Conservation (phyloP, 2,797 vertebrate genomes). For the Lepilemur septentrionalis region DNA sequence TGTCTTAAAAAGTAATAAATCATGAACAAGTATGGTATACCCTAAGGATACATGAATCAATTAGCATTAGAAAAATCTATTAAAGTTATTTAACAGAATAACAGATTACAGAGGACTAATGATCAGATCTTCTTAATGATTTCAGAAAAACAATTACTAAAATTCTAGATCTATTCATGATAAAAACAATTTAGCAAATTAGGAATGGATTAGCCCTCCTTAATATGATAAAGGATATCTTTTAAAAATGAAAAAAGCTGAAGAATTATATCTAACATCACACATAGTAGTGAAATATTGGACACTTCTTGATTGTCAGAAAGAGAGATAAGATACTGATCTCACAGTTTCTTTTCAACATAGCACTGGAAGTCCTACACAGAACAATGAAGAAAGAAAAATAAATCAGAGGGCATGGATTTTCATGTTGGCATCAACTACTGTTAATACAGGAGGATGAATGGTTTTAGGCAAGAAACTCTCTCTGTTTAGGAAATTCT, state of each 20-base stretch:
- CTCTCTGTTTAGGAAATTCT: not conserved
- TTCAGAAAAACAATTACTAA: conserved; percentile 51
- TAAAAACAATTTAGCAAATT: not conserved
- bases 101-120: not conserved
- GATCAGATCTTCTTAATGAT: conserved; percentile 24
- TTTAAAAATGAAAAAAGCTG: not conserved
- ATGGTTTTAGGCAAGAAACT: not conserved
- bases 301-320: not conserved
- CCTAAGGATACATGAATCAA: not conserved
- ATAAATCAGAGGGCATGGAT: not conserved
- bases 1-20: not conserved
- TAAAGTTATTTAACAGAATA: conserved; percentile 12
- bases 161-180: not conserved
- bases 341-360: conserved; percentile 1
- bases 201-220: not conserved
- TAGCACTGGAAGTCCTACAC: not conserved
- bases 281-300: not conserved
- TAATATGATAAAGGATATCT: not conserved
- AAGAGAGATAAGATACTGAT: not conserved
- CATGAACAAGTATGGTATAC: not conserved
- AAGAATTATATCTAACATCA: not conserved
- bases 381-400: not conserved
- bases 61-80: conserved; percentile 25
- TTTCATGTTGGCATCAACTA: not conserved
- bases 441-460: not conserved